Conservation (phyloP, 2,888 invertebrate species). For the Macroteleia sp. region DNA sequence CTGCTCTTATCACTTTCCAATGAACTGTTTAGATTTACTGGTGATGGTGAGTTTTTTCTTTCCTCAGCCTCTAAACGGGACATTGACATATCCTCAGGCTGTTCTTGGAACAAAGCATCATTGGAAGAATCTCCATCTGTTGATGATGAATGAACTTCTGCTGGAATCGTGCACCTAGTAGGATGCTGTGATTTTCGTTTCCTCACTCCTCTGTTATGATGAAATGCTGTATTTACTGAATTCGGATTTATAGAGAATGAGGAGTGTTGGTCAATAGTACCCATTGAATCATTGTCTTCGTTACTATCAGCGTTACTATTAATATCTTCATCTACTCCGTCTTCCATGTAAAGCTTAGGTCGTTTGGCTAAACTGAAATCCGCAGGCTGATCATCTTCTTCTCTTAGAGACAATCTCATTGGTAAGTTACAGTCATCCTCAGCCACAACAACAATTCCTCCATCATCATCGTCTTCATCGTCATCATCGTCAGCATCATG, state of each 20-base stretch:
- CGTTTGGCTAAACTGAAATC: slow-evolving; percentile 89
- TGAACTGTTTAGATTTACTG: slow-evolving; percentile 54
- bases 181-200: slow-evolving; percentile 96
- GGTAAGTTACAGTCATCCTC: slow-evolving; percentile 85
- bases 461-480: slow-evolving; percentile 77
- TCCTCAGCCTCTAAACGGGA: slow-evolving; percentile 79
- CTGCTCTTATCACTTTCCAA: slow-evolving; percentile 69
- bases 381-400: slow-evolving; percentile 86
- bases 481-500: slow-evolving; percentile 82
- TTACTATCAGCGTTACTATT: slow-evolving; percentile 88
- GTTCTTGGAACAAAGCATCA: slow-evolving; percentile 84
- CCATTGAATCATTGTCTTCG: slow-evolving; percentile 84
- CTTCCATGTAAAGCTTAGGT: slow-evolving; percentile 85
- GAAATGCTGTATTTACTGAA: slow-evolving; percentile 73
- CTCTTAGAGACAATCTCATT: slow-evolving; percentile 74
- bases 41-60: slow-evolving; percentile 74
- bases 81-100: slow-evolving; percentile 83
- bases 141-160: slow-evolving; percentile 85
- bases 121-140: slow-evolving; percentile 87
- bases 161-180: slow-evolving; percentile 89
- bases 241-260: slow-evolving; percentile 73
- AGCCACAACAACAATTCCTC: slow-evolving; percentile 87
- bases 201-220: slow-evolving; percentile 84
- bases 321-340: slow-evolving; percentile 85
- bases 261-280: slow-evolving; percentile 75